Conservation (phyloP, 2,797 vertebrate genomes). For the Sebastiscus albofasciatus region DNA sequence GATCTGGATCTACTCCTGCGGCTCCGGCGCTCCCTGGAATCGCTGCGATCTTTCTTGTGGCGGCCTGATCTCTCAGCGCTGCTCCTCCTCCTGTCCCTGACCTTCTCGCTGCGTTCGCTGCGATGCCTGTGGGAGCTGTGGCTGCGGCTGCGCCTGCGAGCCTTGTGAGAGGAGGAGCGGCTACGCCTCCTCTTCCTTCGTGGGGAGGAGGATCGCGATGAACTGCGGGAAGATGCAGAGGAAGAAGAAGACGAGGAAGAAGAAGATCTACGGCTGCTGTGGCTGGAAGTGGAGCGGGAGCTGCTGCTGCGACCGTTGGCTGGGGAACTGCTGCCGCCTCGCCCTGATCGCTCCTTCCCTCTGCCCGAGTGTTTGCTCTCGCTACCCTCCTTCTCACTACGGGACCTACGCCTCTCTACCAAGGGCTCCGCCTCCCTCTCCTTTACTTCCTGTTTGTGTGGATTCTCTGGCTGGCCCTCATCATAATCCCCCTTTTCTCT, state of each 20-base stretch:
- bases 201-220: conserved; percentile 92
- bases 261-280: conserved; percentile 89
- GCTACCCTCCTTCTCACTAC: conserved; percentile 85
- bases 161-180: conserved; percentile 88
- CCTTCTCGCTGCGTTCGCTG: conserved; percentile 86
- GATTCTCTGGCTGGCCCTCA: conserved; percentile 88
- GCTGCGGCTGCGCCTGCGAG: conserved; percentile 90
- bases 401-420: conserved; percentile 92
- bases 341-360: conserved; percentile 87
- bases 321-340: conserved; percentile 83
- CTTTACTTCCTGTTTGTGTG: conserved; percentile 89
- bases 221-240: conserved; percentile 91
- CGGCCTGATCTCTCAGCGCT: conserved; percentile 86
- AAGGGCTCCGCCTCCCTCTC: conserved; percentile 89
- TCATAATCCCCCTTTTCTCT: conserved; percentile 92
- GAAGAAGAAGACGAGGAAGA: conserved; percentile 93
- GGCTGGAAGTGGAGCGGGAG: conserved; percentile 89
- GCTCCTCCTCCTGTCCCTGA: conserved; percentile 88
- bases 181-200: conserved; percentile 92
- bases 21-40: conserved; percentile 86
- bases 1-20: conserved; percentile 88
- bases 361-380: conserved; percentile 88
- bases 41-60: conserved; percentile 87
- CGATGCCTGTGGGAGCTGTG: conserved; percentile 89
- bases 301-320: conserved; percentile 91